Base-by-base conservation (phyloP, 64 coral and sea anemone genomes). In the Actinia tenebrosa region DNA sequence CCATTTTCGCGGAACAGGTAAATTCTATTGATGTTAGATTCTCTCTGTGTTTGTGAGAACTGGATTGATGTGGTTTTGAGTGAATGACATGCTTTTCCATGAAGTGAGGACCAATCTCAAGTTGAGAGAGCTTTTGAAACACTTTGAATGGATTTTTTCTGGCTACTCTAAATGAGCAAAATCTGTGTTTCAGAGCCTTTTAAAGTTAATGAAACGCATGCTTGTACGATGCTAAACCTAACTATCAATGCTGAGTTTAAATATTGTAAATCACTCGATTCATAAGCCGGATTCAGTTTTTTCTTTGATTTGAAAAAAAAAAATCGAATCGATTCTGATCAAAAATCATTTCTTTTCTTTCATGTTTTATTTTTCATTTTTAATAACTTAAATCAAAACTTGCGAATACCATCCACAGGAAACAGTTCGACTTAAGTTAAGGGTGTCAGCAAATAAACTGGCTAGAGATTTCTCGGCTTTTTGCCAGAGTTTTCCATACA, bases 351-450 rank as follows among this genome's bases (percentile, higher is more conserved):
- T 23, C 63, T 66, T 72, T 42, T 72, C 26, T 37, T 37, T 72
- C 55, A 58, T 16, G 6, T 11, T 75, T 30, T 16, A 37, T 37
- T 75, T 75, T 75, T 75, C 4, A 14, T 27, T 75, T 11, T 75
- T 75, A 69, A 69, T 69, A 69, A n/a, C 64, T 69, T 88, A 95
- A 95, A 95, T 95, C 94, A 95, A 89, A 89, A 95, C 90, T 87
- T 64, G 60, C 78, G 94, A 92, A 91, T 92, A 89, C 58, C 61
- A n/a, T 60, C 80, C 63, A 89, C 94, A 95, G 94, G 94, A 95
- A 95, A 95, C 89, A 84, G 91, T 89, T 60, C 42, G 43, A 81
- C 86, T 89, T 84, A 56, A 37, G 25, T 11, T 75, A 75, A 11
- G 10, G 25, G 69, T 75, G 69, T 75, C 26, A 75, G 10, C 69